Evolutionary conservation across 92 coral and sea anemone species (phyloP).

Genomic region (Desmophyllum pertusum): DNA sequence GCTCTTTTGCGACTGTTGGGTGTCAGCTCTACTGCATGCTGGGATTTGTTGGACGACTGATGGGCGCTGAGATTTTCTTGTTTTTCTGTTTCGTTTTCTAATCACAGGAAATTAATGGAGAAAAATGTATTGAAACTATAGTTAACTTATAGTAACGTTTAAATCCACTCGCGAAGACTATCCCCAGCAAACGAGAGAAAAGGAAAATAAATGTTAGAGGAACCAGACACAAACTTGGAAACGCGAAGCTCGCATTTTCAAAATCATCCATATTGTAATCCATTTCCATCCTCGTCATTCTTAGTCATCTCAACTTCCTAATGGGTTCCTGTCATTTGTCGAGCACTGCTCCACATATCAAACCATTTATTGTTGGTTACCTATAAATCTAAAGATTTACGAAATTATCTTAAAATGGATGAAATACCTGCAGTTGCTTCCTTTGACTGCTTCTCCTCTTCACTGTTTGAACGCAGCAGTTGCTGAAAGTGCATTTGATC

Average conservation of each 20-base stretch:
- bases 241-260: not conserved
- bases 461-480: slow-evolving; percentile 18
- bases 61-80: not conserved
- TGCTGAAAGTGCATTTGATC: slow-evolving; percentile 60
- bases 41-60: not conserved
- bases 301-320: too few species aligned
- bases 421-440: not conserved
- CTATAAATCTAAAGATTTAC: too few species aligned
- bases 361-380: too few species aligned
- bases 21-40: slow-evolving; percentile 15
- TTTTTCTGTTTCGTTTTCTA: not conserved
- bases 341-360: too few species aligned
- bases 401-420: not conserved
- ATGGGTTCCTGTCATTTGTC: too few species aligned
- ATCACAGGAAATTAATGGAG: not conserved
- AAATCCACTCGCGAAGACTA: too few species aligned
- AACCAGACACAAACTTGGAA: too few species aligned
- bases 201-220: not conserved
- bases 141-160: too few species aligned
- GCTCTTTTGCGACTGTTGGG: slow-evolving; percentile 58
- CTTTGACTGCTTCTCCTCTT: not conserved
- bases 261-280: not conserved
- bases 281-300: too few species aligned
- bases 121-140: too few species aligned
- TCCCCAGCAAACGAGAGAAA: too few species aligned